A percentile compares a stretch with the other conserved stretches of the same genome.
Conservation (phyloP, 2,113 vertebrate species). For the Cephalopterus ornatus region DNA sequence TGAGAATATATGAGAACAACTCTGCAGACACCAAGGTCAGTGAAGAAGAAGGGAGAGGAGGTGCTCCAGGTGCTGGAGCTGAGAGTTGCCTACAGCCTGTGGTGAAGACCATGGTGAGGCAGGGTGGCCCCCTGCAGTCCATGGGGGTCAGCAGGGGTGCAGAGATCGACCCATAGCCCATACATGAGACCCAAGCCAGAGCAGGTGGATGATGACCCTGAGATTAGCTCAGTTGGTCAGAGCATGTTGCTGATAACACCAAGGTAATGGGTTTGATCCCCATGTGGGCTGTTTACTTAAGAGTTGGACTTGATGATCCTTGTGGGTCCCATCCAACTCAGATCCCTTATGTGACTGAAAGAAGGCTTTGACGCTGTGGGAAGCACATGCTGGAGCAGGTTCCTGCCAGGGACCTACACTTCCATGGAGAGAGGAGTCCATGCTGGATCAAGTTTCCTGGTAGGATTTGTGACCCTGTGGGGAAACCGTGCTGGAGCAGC, state of each 20-base stretch:
- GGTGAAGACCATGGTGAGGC: background rate
- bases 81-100: background rate
- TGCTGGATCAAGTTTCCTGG: background rate
- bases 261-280: background rate
- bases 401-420: background rate
- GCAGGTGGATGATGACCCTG: background rate
- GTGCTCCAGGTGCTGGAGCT: background rate
- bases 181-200: background rate
- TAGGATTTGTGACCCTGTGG: background rate
- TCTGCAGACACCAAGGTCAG: background rate
- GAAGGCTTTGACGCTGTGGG: background rate
- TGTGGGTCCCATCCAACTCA: background rate
- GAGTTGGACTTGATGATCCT: background rate
- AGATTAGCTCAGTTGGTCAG: background rate
- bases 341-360: background rate
- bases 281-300: background rate
- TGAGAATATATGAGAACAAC: background rate
- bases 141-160: rapidly evolving
- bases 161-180: background rate
- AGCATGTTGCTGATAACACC: background rate
- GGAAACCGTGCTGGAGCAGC: background rate
- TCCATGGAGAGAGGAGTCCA: background rate
- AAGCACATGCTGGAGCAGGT: background rate
- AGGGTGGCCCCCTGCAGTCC: background rate
- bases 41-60: background rate